Percentiles rank a stretch among this genome's conserved stretches.
phyloP scores from a whole-genome alignment of 2,888 invertebrate genomes.

The Taenaris catops region DNA sequence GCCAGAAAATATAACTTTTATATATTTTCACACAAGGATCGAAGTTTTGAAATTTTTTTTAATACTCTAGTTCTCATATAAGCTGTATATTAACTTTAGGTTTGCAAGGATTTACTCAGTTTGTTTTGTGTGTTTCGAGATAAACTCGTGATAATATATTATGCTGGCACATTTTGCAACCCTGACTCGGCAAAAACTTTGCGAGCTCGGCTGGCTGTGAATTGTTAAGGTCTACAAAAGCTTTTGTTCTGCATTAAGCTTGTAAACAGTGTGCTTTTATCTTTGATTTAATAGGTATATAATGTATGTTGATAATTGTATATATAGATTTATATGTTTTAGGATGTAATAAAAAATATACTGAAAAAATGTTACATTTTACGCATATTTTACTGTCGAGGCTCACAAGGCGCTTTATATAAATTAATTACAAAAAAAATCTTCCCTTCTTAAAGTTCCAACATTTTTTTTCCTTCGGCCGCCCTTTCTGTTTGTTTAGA shows the following conservation, averaged over 20 bases:
- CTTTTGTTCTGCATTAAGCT: constrained; percentile 6
- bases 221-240: constrained; percentile 9
- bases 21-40: not conserved
- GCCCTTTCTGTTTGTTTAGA: no score
- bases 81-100: not conserved
- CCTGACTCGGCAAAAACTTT: constrained; percentile 13
- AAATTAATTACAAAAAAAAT: no score
- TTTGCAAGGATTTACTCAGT: constrained; percentile 1
- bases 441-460: no score
- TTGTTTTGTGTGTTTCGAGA: constrained; percentile 5
- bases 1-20: not conserved
- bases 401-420: no score
- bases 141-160: constrained; percentile 12
- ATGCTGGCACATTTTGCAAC: constrained; percentile 9
- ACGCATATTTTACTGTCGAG: no score
- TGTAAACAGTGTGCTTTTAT: no score
- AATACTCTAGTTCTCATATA: not conserved
- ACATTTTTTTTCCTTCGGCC: no score
- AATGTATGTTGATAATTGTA: no score
- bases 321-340: no score
- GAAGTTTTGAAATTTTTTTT: not conserved
- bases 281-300: no score
- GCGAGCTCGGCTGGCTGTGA: constrained; percentile 6
- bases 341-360: no score
- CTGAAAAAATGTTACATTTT: no score